Conservation (phyloP, 2,888 invertebrate species). For the Imbricaverruca yamaguchii region DNA sequence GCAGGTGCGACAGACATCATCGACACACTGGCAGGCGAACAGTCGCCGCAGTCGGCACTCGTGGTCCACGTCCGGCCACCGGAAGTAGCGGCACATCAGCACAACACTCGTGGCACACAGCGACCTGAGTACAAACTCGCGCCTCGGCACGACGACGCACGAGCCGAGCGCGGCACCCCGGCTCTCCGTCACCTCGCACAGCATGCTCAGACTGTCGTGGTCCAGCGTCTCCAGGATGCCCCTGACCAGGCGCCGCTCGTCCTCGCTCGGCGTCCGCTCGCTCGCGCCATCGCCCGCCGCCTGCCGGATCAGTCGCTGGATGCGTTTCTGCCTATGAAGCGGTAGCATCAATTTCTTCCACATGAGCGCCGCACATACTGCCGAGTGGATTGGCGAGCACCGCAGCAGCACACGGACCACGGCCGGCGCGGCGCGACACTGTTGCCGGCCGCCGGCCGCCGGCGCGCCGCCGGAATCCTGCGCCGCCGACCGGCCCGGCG, state of each 20-base stretch:
- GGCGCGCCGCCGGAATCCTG: not conserved
- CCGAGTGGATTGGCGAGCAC: not conserved
- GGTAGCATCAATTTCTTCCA: slow-evolving; percentile 14
- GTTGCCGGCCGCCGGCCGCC: not conserved
- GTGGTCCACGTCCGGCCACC: slow-evolving; percentile 1
- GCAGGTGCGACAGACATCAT: not conserved
- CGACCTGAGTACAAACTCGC: not conserved
- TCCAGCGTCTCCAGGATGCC: not conserved
- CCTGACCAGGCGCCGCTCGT: not conserved
- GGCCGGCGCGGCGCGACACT: not conserved
- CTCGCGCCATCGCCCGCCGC: not conserved
- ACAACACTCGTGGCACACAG: not conserved
- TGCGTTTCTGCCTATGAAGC: slow-evolving; percentile 5
- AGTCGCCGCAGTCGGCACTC: not conserved
- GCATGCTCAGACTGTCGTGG: not conserved
- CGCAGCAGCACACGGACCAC: not conserved
- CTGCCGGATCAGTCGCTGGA: not conserved
- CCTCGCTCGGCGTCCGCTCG: not conserved
- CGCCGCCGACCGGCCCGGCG: not conserved
- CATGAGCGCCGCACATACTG: slow-evolving; percentile 11
- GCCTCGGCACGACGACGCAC: not conserved
- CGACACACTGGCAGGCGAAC: not conserved
- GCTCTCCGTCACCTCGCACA: slow-evolving; percentile 9
- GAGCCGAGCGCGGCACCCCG: not conserved
- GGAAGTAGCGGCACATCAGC: slow-evolving; percentile 10